Percentiles rank a stretch among this genome's conserved stretches.
Conservation (phyloP, 2,888 invertebrate genomes). For the Temnothorax rugatulus region DNA sequence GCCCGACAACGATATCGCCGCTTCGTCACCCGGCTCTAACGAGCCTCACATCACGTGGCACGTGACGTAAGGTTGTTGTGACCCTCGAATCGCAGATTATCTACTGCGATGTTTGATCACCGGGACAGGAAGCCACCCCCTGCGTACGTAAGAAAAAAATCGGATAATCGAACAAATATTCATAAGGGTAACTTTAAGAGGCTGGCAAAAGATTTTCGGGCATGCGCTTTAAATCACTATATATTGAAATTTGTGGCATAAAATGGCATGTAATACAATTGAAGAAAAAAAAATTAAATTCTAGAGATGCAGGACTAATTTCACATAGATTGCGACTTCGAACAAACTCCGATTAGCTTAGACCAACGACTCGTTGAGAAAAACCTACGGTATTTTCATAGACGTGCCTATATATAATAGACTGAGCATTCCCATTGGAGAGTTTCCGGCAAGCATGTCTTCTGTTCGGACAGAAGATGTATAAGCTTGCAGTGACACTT, state of each 20-base stretch:
- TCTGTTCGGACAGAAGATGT: no score
- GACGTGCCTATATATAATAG: no score
- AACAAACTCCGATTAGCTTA: background rate
- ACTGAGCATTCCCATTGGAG: no score
- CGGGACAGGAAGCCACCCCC: background rate
- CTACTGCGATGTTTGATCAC: conserved; percentile 4
- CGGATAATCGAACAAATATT: background rate
- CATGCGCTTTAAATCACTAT: background rate
- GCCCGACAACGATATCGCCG: conserved; percentile 65
- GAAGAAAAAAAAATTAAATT: background rate
- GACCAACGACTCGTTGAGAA: background rate
- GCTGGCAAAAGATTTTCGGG: background rate
- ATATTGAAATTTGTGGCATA: background rate
- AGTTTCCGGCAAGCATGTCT: no score
- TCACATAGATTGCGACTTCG: background rate
- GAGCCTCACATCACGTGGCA: conserved; percentile 47
- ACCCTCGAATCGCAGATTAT: conserved; percentile 19
- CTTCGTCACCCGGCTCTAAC: conserved; percentile 33
- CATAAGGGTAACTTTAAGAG: background rate
- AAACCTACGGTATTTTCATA: background rate
- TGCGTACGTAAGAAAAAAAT: background rate
- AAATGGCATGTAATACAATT: background rate
- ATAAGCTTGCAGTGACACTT: no score
- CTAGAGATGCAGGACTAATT: background rate
- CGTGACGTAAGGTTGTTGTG: conserved; percentile 61